Evolutionary conservation across 2,113 vertebrate species (phyloP).

Genomic region (Phylloscopus trochilus): DNA sequence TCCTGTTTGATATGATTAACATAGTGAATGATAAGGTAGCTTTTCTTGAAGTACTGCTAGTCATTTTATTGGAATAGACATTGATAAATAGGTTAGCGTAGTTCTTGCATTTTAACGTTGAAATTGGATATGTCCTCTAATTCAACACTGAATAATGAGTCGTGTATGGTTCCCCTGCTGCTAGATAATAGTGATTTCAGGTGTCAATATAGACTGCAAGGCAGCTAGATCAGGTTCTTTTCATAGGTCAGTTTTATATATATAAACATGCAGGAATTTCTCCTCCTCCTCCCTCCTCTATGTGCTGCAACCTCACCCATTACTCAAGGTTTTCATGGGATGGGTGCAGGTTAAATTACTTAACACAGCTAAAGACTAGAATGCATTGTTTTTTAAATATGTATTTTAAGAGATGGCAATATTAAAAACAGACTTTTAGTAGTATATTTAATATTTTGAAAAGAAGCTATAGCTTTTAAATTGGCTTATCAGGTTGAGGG

Average conservation of each 20-base stretch:
- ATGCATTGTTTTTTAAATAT: background rate
- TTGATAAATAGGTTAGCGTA: background rate
- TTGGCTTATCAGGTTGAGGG: background rate
- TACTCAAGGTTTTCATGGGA: background rate
- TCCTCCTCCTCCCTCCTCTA: fast-evolving
- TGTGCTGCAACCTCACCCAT: background rate
- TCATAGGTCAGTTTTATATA: background rate
- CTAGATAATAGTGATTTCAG: background rate
- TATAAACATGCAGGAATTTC: background rate
- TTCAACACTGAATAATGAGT: background rate
- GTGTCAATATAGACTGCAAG: background rate
- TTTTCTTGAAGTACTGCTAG: background rate
- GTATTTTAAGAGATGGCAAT: background rate
- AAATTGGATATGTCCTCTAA: background rate
- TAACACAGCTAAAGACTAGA: background rate
- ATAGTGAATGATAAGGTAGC: background rate
- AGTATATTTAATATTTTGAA: background rate
- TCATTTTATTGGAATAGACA: background rate
- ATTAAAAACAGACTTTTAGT: background rate
- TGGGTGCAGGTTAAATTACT: background rate
- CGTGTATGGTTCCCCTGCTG: background rate
- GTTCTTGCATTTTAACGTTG: background rate
- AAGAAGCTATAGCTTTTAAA: background rate
- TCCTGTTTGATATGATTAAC: background rate
- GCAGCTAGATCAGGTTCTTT: background rate